Conservation (phyloP, 2,113 vertebrate genomes). For the Hemibagrus wyckioides region DNA sequence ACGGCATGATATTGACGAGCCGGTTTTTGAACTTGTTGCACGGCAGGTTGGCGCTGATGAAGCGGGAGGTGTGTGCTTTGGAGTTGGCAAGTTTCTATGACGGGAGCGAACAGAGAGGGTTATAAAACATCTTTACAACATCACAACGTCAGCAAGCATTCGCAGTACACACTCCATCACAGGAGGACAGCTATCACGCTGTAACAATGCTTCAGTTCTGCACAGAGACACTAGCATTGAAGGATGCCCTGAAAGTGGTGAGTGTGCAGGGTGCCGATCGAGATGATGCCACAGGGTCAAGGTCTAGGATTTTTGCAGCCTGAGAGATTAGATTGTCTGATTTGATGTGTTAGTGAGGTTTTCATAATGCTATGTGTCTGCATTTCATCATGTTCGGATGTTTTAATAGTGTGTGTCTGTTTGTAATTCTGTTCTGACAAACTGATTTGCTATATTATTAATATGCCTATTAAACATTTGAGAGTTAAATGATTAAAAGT, state of each 20-base stretch:
- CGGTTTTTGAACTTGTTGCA: conserved; percentile 99
- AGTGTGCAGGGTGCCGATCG: not conserved
- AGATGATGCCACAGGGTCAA: not conserved
- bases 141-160: not conserved
- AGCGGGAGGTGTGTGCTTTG: conserved; percentile 92
- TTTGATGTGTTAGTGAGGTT: not conserved
- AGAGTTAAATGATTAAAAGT: not conserved
- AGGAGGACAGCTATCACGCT: not conserved
- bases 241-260: not conserved
- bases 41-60: conserved; percentile 94
- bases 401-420: not conserved
- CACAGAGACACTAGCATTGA: not conserved
- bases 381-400: not conserved
- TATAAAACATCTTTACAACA: conserved; percentile 10
- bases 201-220: not conserved
- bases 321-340: not conserved
- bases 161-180: not conserved
- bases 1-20: conserved; percentile 95
- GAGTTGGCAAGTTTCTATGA: conserved; percentile 87
- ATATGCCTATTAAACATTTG: not conserved
- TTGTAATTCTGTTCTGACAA: not conserved
- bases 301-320: not conserved
- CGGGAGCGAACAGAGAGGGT: conserved; percentile 31
- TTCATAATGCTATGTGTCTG: not conserved
- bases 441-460: not conserved